Conservation (phyloP, 2,113 vertebrate species). For the Phylloscopus trochilus region DNA sequence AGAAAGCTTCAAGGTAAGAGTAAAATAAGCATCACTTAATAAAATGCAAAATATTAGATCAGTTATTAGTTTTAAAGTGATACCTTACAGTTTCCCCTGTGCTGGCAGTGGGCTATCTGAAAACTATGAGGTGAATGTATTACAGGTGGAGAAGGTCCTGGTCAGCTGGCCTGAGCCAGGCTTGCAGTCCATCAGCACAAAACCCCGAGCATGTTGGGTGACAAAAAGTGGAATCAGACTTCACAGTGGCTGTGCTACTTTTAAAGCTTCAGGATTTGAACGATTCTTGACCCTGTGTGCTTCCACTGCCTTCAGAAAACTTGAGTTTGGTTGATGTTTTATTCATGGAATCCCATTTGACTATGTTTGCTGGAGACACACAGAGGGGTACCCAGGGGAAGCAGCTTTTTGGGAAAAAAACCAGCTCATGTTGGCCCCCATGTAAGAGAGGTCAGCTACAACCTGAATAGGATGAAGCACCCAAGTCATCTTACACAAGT, state of each 20-base stretch:
- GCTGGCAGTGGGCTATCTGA: not conserved
- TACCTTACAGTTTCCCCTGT: not conserved
- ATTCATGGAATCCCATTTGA: not conserved
- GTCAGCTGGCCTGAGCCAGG: not conserved
- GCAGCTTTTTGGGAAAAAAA: not conserved
- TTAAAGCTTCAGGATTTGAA: not conserved
- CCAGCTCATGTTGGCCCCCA: not conserved
- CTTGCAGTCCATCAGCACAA: not conserved
- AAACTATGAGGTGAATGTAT: not conserved
- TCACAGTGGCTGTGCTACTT: not conserved
- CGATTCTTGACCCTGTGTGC: rapidly evolving
- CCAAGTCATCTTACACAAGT: not conserved
- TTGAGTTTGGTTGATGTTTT: not conserved
- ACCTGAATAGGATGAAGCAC: not conserved
- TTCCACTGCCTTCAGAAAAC: not conserved
- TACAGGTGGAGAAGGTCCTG: not conserved
- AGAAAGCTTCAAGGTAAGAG: not conserved
- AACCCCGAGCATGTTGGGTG: rapidly evolving
- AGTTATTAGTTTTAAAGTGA: not conserved
- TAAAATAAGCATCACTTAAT: not conserved
- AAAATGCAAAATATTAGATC: not conserved
- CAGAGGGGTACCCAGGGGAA: not conserved
- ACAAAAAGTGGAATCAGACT: not conserved
- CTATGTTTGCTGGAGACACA: not conserved
- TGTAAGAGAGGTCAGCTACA: not conserved